Percentiles rank a stretch among this genome's conserved stretches.
Evolutionary conservation across 2,113 vertebrate species (phyloP).

Genomic region (Diadophis punctatus): DNA sequence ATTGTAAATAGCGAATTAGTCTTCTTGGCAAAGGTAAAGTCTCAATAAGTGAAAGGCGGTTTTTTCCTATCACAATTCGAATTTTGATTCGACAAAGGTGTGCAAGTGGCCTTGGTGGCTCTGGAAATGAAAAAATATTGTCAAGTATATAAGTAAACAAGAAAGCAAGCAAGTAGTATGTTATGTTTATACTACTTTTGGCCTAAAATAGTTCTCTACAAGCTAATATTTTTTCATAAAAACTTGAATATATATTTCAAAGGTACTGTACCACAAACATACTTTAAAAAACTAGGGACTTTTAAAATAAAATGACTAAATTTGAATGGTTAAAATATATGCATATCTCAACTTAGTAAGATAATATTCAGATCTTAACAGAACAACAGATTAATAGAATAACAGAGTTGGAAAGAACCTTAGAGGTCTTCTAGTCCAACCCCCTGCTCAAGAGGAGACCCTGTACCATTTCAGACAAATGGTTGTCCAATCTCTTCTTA

Average conservation of each 20-base stretch:
- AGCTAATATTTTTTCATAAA: background rate
- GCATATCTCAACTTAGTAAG: background rate
- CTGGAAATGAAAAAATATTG: conserved; percentile 62
- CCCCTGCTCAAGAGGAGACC: background rate
- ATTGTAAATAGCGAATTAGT: conserved; percentile 81
- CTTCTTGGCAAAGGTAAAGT: conserved; percentile 82
- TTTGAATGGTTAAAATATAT: background rate
- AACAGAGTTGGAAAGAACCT: background rate
- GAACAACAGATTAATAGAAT: background rate
- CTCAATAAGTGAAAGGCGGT: conserved; percentile 75
- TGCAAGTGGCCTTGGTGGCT: conserved; percentile 81
- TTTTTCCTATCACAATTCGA: conserved; percentile 76
- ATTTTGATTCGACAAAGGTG: conserved; percentile 88
- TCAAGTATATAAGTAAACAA: conserved; percentile 7
- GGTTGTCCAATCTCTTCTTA: background rate
- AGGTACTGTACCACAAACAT: background rate
- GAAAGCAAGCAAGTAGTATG: background rate
- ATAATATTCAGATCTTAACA: background rate
- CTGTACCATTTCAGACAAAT: background rate
- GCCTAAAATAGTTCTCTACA: background rate
- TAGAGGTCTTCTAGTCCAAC: background rate
- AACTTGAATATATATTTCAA: background rate
- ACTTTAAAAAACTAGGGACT: background rate
- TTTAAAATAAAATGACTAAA: background rate
- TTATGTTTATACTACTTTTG: background rate